A percentile compares a stretch with the other conserved stretches of the same genome.
Evolutionary conservation across 2,888 invertebrate genomes (phyloP).

Genomic region (Ecliptopera silaceata): DNA sequence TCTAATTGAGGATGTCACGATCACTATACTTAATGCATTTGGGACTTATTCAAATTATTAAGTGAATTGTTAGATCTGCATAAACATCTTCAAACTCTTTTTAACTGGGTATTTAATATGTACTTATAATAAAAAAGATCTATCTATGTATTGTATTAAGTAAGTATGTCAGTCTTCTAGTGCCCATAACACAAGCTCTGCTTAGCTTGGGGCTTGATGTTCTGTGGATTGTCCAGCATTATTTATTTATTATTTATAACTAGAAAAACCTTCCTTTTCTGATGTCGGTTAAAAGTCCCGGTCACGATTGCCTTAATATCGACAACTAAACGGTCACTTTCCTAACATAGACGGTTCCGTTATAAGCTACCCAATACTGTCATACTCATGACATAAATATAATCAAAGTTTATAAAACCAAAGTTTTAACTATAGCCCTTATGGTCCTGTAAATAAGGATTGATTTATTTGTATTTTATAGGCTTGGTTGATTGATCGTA

Average conservation of each 20-base stretch:
- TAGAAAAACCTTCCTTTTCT: too few species aligned
- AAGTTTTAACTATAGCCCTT: background rate
- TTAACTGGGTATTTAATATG: too few species aligned
- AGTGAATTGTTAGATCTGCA: too few species aligned
- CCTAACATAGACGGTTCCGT: slow-evolving; percentile 38
- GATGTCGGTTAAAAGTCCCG: background rate
- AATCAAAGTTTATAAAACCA: background rate
- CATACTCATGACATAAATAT: slow-evolving; percentile 15
- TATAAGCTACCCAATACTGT: slow-evolving; percentile 32
- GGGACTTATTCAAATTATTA: background rate
- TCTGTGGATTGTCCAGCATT: too few species aligned
- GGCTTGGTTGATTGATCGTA: slow-evolving; percentile 2
- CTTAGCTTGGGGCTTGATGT: too few species aligned
- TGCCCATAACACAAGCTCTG: too few species aligned
- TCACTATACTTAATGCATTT: too few species aligned
- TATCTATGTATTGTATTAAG: too few species aligned
- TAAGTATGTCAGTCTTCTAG: too few species aligned
- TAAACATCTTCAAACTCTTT: too few species aligned
- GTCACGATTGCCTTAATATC: slow-evolving; percentile 22
- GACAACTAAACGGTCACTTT: slow-evolving; percentile 27
- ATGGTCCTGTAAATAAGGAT: background rate
- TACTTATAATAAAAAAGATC: too few species aligned
- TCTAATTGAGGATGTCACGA: slow-evolving; percentile 17
- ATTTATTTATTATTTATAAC: too few species aligned
- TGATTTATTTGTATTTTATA: background rate